Evolutionary conservation across 2,113 vertebrate genomes (phyloP), one percentile per base, ranked within the genome.

Genomic region (Eulemur macaco): DNA sequence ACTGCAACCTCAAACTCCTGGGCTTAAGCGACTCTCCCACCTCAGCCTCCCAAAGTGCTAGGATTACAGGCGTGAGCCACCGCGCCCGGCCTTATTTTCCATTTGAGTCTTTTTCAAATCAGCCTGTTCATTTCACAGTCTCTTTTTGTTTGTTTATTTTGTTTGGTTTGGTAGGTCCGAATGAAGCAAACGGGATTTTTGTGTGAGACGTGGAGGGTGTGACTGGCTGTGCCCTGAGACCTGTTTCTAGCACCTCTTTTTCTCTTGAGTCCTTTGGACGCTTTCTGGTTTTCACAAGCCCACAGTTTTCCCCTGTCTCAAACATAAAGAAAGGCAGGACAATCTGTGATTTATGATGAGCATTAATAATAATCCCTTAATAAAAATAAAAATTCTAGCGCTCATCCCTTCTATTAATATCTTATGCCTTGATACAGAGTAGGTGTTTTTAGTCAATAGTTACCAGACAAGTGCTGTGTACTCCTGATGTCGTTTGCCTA

Each of bases 401-500:
- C n/a, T 95, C n/a, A 78, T 93, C 56, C 25, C 64, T 92, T 95
- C 73, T 52, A 92, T 56, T 56, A 56, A 56, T 56, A 56, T 93
- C 89, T 89, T 81, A 50, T 69, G 66, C 45, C 63, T 86, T 23
- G 9, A 69, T 58, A 54, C 34, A 94, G 54, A 86, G 45, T 42
- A 82, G 20, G 11, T 69, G 39, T 96, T 83, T 60, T 89, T 60
- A 87, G 71, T 66, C 76, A 81, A 23, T 45, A 87, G 68, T 92
- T 91, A 89, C 68, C 77, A 94, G 63, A 52, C 73, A 92, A 93
- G 45, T 76, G 50, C 17, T 60, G 42, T 83, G 63, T 37, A 80
- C 45, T 81, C 31, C 60, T 90, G 94, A 96, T 96, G 85, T 91
- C 94, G 97, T 89, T 94, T 94, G 88, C 83, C 92, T 95, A 50